Conservation (phyloP, 2,797 vertebrate genomes). For the Jordanella pulchra region DNA sequence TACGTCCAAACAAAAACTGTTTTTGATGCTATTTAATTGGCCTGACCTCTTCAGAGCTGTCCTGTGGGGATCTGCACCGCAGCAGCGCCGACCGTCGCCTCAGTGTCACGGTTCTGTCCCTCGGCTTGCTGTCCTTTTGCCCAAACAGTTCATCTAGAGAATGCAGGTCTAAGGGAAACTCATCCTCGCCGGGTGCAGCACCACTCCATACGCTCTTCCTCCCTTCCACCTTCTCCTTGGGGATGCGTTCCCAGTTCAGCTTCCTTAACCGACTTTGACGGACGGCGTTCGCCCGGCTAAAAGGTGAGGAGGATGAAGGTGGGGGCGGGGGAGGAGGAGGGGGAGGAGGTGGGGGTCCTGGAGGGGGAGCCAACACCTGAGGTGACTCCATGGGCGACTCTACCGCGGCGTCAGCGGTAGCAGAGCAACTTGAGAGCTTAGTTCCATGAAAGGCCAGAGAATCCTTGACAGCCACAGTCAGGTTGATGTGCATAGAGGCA, state of each 20-base stretch:
- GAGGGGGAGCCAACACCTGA: conserved; percentile 50
- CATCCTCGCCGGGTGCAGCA: conserved; percentile 69
- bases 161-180: conserved; percentile 80
- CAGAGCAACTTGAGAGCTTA: conserved; percentile 35
- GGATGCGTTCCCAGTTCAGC: conserved; percentile 84
- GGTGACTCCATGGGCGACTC: conserved; percentile 77
- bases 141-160: conserved; percentile 83
- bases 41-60: conserved; percentile 77
- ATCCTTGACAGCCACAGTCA: conserved; percentile 70
- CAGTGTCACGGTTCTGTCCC: conserved; percentile 60
- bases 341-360: conserved; percentile 56
- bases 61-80: conserved; percentile 72
- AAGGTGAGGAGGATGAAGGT: conserved; percentile 22
- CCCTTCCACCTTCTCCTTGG: conserved; percentile 82
- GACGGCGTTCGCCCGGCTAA: conserved; percentile 59
- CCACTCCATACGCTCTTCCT: conserved; percentile 81
- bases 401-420: conserved; percentile 54
- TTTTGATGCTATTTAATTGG: neutral
- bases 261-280: conserved; percentile 77
- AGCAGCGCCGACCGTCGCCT: conserved; percentile 65
- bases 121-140: conserved; percentile 73
- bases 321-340: conserved; percentile 43
- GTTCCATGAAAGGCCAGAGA: conserved; percentile 77
- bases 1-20: too few species aligned
- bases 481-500: conserved; percentile 72